Evolutionary conservation across 2,888 invertebrate genomes (phyloP).

Genomic region (Ashinkailepas kermadecensis): DNA sequence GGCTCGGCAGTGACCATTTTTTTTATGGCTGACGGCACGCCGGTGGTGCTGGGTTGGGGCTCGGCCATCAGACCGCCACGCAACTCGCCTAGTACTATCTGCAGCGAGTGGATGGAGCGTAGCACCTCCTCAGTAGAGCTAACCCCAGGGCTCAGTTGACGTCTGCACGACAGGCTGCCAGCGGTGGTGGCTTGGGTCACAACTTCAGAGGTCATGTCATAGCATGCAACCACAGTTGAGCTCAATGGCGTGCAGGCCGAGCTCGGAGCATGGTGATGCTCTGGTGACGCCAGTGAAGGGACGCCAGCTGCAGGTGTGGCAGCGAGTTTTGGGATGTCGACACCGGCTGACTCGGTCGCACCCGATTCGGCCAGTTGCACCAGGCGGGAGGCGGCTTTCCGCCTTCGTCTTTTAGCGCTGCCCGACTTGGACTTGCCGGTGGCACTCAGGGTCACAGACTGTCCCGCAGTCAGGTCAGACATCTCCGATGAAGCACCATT

Average conservation of each 20-base stretch:
- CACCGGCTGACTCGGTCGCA: neutral
- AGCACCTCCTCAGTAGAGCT: conserved; percentile 1
- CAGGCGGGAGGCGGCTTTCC: neutral
- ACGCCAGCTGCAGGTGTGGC: neutral
- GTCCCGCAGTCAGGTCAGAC: too few species aligned
- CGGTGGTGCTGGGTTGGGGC: neutral
- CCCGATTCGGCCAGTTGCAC: neutral
- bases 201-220: neutral
- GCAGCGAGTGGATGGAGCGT: neutral
- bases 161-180: neutral
- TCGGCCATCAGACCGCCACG: neutral
- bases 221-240: neutral
- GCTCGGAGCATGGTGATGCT: neutral
- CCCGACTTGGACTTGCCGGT: neutral
- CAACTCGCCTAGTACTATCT: conserved; percentile 1
- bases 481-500: too few species aligned
- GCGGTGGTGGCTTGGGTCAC: neutral
- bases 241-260: neutral
- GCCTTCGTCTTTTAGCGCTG: neutral
- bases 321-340: neutral
- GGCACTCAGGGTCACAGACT: too few species aligned
- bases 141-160: neutral
- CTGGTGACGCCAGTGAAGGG: neutral
- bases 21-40: neutral
- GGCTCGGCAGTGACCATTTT: neutral